Evolutionary conservation across 2,888 invertebrate species (phyloP), one percentile per base, ranked within the genome.

Genomic region (Hypselothyrea guttata): DNA sequence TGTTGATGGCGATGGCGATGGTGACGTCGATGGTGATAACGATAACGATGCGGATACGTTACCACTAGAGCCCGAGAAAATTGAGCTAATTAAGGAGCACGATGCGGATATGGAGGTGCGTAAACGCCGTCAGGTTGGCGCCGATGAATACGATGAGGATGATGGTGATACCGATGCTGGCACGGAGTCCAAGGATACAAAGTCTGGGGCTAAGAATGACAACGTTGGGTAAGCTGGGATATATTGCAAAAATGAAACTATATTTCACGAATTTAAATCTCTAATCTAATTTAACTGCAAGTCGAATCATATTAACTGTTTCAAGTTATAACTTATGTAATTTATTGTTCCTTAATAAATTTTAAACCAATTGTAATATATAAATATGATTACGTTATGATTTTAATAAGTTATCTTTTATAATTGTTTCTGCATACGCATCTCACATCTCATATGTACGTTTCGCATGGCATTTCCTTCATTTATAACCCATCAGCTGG

Each of bases 1-100:
- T 54, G 76, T 42, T 0, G 82, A 82, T 38, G 59, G 47, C 4
- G 94, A 95, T 88, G 95, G 95, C 18, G 94, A 93, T 47, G 66
- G 44, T 9, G 94, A 95, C 88, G 95, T 95, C 18, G 94, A 93
- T 47, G 66, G 44, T 9, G 84, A 77, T 44, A 62, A 81, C 0
- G 69, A 84, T 28, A 60, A 8, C 0, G 94, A 95, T 88, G 95
- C 94, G 45, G 93, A 93, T 30, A 63, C 70, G 27, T 87, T 73
- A 85, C 90, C 83, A 33, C 75, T 87, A 67, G 89, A 87, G 67
- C 87, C 86, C 1, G 89, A 88, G 30, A 87, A 87, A 73, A 89
- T 88, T 55, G 88, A 89, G 68, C 87, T 87, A 70, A 86, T 87
- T 55, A 89, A 89, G 59, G 90, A 90, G 71, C 89, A 89, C 45